Percentiles rank a stretch among this genome's conserved stretches.
These are phyloP conservation scores for Puffinus mauretanicus DNA, from an alignment of 2,113 vertebrate genomes.

Conservation along the genomic window DNA sequence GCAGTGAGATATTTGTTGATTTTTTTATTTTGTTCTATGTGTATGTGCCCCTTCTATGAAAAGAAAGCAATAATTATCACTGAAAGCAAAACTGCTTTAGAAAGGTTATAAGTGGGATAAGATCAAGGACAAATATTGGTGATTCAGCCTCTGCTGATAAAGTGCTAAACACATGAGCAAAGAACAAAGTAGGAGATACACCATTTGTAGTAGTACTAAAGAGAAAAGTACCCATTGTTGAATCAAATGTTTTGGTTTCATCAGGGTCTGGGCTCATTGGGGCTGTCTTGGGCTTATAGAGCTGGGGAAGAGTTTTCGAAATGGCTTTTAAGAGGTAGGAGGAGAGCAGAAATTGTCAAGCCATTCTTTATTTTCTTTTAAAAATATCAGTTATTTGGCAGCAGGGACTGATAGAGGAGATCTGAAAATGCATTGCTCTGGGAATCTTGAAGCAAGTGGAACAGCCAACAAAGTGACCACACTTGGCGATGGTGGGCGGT, in stretches of 20 bases:
- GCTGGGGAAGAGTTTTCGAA: background rate
- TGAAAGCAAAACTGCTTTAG: background rate
- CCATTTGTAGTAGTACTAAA: background rate
- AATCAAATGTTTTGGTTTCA: background rate
- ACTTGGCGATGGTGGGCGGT: background rate
- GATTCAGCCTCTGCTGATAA: background rate
- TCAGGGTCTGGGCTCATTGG: background rate
- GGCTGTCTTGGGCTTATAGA: background rate
- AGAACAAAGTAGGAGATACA: background rate
- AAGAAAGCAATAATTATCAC: background rate
- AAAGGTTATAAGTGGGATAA: background rate
- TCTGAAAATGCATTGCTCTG: background rate
- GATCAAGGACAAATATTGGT: background rate
- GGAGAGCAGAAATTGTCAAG: background rate
- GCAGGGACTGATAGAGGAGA: background rate
- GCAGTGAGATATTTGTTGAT: background rate
- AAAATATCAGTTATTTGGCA: background rate
- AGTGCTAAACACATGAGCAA: background rate
- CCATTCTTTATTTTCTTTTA: background rate
- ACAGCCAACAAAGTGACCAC: background rate
- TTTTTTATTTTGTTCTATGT: background rate
- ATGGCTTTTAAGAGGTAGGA: background rate
- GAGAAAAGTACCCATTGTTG: background rate
- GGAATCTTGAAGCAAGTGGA: background rate
- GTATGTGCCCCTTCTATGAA: background rate